phyloP scores from a whole-genome alignment of 2,888 invertebrate genomes.

The Tuta absoluta region DNA sequence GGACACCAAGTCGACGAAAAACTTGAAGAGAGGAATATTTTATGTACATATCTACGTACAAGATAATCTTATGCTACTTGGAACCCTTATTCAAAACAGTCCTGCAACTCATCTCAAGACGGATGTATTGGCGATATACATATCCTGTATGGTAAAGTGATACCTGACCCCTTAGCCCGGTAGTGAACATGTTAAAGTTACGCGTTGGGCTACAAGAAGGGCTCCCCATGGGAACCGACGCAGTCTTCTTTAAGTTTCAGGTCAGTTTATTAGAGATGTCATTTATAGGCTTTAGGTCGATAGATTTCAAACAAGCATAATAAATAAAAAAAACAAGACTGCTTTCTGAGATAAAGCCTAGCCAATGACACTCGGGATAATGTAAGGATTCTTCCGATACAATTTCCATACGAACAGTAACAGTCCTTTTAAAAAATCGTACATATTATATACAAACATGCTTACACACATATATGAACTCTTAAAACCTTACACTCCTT shows the following conservation, averaged over 20 bases:
- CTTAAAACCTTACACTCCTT: too few species aligned
- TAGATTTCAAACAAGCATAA: neutral
- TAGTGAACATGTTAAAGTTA: slow-evolving; percentile 11
- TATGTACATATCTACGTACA: neutral
- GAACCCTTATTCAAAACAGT: slow-evolving; percentile 14
- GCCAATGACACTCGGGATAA: too few species aligned
- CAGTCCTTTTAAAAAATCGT: too few species aligned
- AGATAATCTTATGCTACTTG: neutral
- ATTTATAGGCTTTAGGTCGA: neutral
- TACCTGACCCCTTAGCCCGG: slow-evolving; percentile 2
- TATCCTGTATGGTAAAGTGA: neutral
- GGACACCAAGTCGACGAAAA: too few species aligned
- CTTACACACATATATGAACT: too few species aligned
- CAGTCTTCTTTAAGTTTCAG: slow-evolving; percentile 8
- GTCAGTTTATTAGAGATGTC: neutral
- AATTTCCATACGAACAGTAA: too few species aligned
- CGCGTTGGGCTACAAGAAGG: slow-evolving; percentile 7
- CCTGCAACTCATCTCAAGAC: neutral
- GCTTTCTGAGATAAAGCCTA: too few species aligned
- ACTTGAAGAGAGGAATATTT: too few species aligned
- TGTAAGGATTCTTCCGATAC: too few species aligned
- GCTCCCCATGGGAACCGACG: slow-evolving; percentile 23
- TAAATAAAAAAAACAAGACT: neutral
- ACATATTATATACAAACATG: too few species aligned
- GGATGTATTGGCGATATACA: slow-evolving; percentile 9